Percentiles rank a stretch among this genome's conserved stretches.
Evolutionary conservation across 1,140 invertebrate genomes (phyloP).

Genomic region (Teleogryllus occipitalis): DNA sequence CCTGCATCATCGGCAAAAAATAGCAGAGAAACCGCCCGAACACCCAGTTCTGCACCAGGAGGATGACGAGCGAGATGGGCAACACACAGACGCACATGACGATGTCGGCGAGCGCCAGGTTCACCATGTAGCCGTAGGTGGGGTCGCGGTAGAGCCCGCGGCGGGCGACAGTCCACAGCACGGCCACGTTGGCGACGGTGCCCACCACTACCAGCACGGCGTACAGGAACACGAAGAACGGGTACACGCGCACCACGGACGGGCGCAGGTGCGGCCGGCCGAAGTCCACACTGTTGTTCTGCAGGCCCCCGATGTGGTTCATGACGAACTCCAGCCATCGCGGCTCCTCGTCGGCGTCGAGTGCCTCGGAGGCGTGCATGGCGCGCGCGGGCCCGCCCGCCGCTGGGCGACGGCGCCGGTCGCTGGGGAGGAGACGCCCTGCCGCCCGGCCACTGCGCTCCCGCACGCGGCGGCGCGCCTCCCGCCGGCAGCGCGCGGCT

Average conservation of each 20-base stretch:
- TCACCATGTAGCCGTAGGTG: constrained; percentile 56
- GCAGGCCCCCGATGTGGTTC: background rate
- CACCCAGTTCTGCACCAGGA: constrained; percentile 64
- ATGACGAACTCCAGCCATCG: background rate
- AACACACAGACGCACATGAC: constrained; percentile 57
- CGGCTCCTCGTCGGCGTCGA: background rate
- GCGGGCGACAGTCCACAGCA: constrained; percentile 50
- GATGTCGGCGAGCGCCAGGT: constrained; percentile 57
- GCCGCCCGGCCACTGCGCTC: too few species aligned
- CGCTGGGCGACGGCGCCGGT: too few species aligned
- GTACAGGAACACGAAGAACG: constrained; percentile 56
- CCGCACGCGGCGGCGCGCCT: too few species aligned
- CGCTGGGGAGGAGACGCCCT: too few species aligned
- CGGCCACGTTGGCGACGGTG: constrained; percentile 46
- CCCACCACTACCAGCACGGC: constrained; percentile 47
- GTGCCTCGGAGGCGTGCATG: background rate
- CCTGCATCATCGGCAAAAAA: constrained; percentile 65
- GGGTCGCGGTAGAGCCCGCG: constrained; percentile 52
- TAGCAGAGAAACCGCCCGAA: constrained; percentile 66
- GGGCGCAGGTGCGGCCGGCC: constrained; percentile 36
- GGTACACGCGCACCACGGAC: constrained; percentile 46
- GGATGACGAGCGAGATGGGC: constrained; percentile 56
- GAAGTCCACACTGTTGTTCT: constrained; percentile 31
- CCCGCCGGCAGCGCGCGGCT: too few species aligned
- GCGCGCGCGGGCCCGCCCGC: too few species aligned